Conservation (phyloP, 2,888 invertebrate species). For the Drosophila nigritarsus region DNA sequence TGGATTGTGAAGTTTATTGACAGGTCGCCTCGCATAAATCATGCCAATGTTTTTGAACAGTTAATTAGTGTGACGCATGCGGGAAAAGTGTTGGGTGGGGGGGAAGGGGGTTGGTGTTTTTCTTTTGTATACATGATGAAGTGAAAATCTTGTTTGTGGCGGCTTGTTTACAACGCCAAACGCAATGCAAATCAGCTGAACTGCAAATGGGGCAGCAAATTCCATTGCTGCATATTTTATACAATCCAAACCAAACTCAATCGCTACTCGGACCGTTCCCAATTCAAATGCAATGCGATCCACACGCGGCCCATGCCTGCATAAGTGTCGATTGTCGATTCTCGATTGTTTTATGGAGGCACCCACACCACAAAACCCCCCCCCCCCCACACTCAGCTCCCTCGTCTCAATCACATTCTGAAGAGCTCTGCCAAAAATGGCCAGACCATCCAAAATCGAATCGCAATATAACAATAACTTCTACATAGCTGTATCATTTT, state of each 20-base stretch:
- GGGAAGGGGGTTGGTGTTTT: not conserved
- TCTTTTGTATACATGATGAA: constrained; percentile 6
- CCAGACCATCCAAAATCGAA: constrained; percentile 30
- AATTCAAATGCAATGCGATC: constrained; percentile 57
- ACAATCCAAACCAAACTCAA: constrained; percentile 17
- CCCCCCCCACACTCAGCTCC: not conserved
- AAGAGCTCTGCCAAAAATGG: constrained; percentile 54
- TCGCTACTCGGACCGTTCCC: constrained; percentile 14
- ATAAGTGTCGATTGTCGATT: constrained; percentile 46
- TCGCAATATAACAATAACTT: constrained; percentile 38
- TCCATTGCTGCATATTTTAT: constrained; percentile 63
- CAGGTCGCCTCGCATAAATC: constrained; percentile 40
- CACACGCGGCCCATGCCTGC: constrained; percentile 25
- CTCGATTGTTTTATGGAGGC: constrained; percentile 16
- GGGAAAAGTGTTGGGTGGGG: too few species aligned
- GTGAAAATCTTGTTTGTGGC: constrained; percentile 20
- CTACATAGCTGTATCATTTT: not conserved
- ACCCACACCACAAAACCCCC: not conserved
- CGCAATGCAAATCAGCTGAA: constrained; percentile 49
- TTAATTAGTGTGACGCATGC: constrained; percentile 30
- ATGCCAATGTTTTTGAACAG: constrained; percentile 39
- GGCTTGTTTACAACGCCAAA: constrained; percentile 44
- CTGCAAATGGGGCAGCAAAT: constrained; percentile 70
- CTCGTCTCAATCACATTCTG: constrained; percentile 1
- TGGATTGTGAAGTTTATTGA: constrained; percentile 37